phyloP scores from a whole-genome alignment of 2,113 vertebrate species.

The Procapra przewalskii region DNA sequence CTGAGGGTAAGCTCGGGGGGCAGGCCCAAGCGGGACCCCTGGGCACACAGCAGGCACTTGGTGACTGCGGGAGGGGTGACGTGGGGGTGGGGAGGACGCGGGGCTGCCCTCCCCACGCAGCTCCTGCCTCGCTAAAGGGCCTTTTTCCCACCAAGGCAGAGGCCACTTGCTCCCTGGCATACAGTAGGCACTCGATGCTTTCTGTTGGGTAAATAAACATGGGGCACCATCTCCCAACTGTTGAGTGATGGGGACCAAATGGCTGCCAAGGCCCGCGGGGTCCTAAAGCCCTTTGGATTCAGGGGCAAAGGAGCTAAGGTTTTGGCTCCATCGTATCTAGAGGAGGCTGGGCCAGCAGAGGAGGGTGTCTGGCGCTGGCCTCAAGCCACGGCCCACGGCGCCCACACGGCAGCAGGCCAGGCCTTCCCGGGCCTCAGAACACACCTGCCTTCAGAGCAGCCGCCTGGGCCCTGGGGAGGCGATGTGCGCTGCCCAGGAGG shows the following conservation, averaged over 20 bases:
- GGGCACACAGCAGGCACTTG: not conserved
- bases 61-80: not conserved
- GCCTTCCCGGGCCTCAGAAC: not conserved
- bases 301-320: not conserved
- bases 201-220: not conserved
- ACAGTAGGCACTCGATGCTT: not conserved
- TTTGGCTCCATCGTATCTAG: fast-evolving
- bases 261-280: not conserved
- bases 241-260: fast-evolving
- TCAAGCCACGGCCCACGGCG: not conserved
- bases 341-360: not conserved
- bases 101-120: fast-evolving
- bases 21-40: fast-evolving
- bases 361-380: not conserved
- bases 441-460: not conserved
- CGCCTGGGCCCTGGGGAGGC: fast-evolving
- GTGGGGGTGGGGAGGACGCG: not conserved
- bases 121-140: not conserved
- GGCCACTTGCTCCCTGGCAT: not conserved
- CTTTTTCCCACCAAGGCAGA: not conserved
- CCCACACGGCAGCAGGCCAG: not conserved
- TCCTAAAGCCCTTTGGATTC: not conserved
- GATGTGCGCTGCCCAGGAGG: fast-evolving
- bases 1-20: not conserved
- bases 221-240: not conserved